These are phyloP conservation scores for Dasypogon diadema DNA, from an alignment of 2,888 invertebrate genomes.

Conservation along the genomic window DNA sequence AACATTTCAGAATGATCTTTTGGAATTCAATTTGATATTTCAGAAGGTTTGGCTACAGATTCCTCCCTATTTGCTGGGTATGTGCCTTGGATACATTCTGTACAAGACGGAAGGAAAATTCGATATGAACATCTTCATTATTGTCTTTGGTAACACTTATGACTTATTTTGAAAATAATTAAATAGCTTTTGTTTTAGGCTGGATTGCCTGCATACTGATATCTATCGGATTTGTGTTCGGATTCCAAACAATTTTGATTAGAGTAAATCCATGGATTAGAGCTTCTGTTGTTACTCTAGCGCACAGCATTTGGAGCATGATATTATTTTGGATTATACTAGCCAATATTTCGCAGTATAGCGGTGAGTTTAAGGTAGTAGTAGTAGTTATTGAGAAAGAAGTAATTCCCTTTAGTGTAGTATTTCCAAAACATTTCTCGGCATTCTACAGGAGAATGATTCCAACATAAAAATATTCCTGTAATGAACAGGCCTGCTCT, in stretches of 20 bases:
- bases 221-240: slow-evolving; percentile 59
- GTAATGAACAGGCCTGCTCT: too few species aligned
- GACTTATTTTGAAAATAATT: not conserved
- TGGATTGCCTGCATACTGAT: slow-evolving; percentile 60
- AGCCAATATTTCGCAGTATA: slow-evolving; percentile 68
- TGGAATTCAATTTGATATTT: slow-evolving; percentile 75
- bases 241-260: slow-evolving; percentile 57
- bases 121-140: slow-evolving; percentile 58
- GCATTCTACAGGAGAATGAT: too few species aligned
- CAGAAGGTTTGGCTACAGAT: slow-evolving; percentile 81
- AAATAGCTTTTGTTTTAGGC: slow-evolving; percentile 57
- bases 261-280: slow-evolving; percentile 57
- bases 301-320: slow-evolving; percentile 69
- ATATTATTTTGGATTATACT: slow-evolving; percentile 69
- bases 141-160: slow-evolving; percentile 58
- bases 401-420: too few species aligned
- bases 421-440: too few species aligned
- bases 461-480: too few species aligned
- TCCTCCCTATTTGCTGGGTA: slow-evolving; percentile 80
- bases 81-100: slow-evolving; percentile 79
- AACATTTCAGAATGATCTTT: slow-evolving; percentile 70
- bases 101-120: slow-evolving; percentile 73
- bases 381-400: too few species aligned
- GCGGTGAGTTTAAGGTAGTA: slow-evolving; percentile 66
- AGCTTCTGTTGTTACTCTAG: slow-evolving; percentile 66